A percentile compares a stretch with the other conserved stretches of the same genome.
These are phyloP conservation scores for Lumbricus terrestris DNA, from an alignment of 2,888 invertebrate species.

Conservation along the genomic window DNA sequence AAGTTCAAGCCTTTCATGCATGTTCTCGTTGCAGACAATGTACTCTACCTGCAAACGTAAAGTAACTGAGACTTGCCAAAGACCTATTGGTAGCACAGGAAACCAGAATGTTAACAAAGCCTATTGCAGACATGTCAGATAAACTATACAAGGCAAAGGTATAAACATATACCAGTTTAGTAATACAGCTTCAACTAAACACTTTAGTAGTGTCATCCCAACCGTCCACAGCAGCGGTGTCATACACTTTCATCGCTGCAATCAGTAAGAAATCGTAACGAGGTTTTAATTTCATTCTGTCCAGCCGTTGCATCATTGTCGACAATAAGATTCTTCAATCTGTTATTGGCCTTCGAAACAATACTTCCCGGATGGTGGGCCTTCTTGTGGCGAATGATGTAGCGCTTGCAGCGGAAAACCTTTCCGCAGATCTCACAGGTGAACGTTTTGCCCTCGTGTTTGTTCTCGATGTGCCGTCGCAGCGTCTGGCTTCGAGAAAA, in stretches of 20 bases:
- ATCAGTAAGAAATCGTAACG: background rate
- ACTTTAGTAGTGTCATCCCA: background rate
- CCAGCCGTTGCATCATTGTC: background rate
- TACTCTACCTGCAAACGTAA: background rate
- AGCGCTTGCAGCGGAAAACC: background rate
- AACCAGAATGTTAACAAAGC: background rate
- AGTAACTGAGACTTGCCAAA: background rate
- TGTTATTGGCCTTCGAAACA: background rate
- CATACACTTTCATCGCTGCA: background rate
- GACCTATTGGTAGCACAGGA: background rate
- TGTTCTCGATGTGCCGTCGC: conserved; percentile 5
- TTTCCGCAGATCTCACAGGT: conserved; percentile 10
- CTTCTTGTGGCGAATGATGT: conserved; percentile 16
- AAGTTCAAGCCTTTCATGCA: background rate
- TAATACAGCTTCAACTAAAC: background rate
- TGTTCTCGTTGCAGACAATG: background rate
- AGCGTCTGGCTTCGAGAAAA: background rate
- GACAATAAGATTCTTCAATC: background rate
- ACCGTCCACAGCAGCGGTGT: background rate
- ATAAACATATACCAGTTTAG: background rate
- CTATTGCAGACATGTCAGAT: background rate
- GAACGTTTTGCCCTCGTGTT: background rate
- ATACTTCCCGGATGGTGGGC: conserved; percentile 3
- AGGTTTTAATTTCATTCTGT: background rate
- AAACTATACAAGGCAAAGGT: background rate